Evolutionary conservation across 2,888 invertebrate genomes (phyloP), one percentile per base, ranked within the genome.

Genomic region (Lasioglossum lativentre): DNA sequence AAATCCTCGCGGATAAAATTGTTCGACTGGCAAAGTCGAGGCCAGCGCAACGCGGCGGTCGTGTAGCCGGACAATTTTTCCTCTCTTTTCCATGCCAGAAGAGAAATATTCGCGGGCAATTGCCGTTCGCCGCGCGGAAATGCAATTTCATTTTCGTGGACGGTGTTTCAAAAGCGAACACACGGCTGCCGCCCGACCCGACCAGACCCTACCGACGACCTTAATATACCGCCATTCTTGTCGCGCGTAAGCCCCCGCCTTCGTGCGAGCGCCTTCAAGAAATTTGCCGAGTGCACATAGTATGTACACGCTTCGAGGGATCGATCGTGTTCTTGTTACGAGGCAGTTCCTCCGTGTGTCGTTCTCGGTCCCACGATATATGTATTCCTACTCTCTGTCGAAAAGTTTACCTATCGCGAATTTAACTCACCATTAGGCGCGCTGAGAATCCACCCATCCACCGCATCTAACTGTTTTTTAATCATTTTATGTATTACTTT

Each of bases 101-200:
- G 52, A 6, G 77, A 70, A 85, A 84, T 80, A 75, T 34, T 78
- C 80, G 70, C 56, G 59, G 40, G 78, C 85, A 80, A 78, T 80
- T 75, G 85, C 86, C 74, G 75, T 78, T 85, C 56, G 47, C 75
- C n/a, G 56, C 56, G 45, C 19, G 78, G 59, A 81, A 85, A 85
- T 68, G 78, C 75, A 85, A 86, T 86, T 85, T 73, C 85, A 85
- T 85, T 86, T 75, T 80, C 80, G n/a, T 59, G 78, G 70, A 47
- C 72, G 81, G 38, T 59, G 78, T 72, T 76, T 73, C 59, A 63
- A 81, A 78, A 85, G 81, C 63, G 85, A 85, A 85, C 70, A 40
- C 70, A 23, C 68, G 14, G 12, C 40, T 23, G 23, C 68, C 38
- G 34, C 38, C 23, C 12, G 63, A n/a, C 66, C 27, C 38, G 34